phyloP scores from a whole-genome alignment of 2,888 invertebrate species.

The Augochlorella aurata region DNA sequence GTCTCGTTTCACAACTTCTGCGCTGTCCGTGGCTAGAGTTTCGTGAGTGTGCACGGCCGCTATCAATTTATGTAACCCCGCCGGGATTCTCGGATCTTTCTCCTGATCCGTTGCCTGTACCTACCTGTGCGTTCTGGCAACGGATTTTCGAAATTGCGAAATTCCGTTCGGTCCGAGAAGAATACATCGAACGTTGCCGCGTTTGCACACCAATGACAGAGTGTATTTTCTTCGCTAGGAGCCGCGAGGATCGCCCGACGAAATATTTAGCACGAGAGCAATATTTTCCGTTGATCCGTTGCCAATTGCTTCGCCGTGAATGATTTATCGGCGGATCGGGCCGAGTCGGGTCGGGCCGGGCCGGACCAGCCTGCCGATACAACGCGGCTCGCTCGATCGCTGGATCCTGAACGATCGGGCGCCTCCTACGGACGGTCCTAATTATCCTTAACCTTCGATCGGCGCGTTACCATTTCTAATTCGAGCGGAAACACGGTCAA shows the following conservation, averaged over 20 bases:
- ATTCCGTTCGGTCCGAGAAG: not conserved
- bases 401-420: not conserved
- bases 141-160: conserved; percentile 46
- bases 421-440: not conserved
- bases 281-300: conserved; percentile 42
- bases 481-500: conserved; percentile 43
- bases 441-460: conserved; percentile 63
- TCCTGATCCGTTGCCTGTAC: too few species aligned
- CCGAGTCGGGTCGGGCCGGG: too few species aligned
- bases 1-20: not conserved
- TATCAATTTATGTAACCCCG: conserved; percentile 1
- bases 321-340: conserved; percentile 30
- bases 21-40: too few species aligned
- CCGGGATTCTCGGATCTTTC: not conserved
- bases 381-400: not conserved
- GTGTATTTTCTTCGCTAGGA: conserved; percentile 33
- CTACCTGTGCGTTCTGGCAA: conserved; percentile 31
- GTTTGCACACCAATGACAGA: conserved; percentile 20
- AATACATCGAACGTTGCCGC: conserved; percentile 25
- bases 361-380: too few species aligned
- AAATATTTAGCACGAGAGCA: conserved; percentile 43
- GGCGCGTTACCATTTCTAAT: conserved; percentile 38
- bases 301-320: conserved; percentile 35
- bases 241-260: conserved; percentile 27
- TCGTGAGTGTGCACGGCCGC: not conserved